A percentile compares a stretch with the other conserved stretches of the same genome.
Evolutionary conservation across 2,888 invertebrate genomes (phyloP).

Genomic region (Phortica okadai): DNA sequence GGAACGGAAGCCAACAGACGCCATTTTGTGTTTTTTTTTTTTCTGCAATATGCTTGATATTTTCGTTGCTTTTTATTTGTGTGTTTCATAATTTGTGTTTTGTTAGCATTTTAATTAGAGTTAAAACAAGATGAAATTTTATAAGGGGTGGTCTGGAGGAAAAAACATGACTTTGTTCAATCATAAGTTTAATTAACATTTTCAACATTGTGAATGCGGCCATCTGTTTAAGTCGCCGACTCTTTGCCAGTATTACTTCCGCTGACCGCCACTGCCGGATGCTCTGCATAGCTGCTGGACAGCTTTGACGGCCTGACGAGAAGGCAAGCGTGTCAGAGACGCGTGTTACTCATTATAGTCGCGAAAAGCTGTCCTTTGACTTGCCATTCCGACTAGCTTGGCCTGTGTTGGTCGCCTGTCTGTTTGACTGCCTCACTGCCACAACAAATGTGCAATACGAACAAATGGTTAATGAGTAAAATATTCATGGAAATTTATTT

Average conservation of each 20-base stretch:
- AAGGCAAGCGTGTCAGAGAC: background rate
- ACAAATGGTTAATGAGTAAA: slow-evolving; percentile 25
- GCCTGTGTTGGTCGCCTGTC: background rate
- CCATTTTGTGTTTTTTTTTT: slow-evolving; percentile 4
- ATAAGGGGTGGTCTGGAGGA: background rate
- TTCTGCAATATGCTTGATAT: background rate
- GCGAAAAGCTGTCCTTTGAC: background rate
- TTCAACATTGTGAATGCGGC: background rate
- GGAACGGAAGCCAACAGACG: background rate
- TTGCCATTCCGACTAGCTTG: background rate
- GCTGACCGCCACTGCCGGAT: background rate
- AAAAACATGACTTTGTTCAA: slow-evolving; percentile 23
- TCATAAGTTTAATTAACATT: slow-evolving; percentile 32
- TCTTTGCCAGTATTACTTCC: background rate
- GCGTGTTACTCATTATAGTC: too few relatives aligned
- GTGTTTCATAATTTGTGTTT: background rate
- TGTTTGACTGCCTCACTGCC: background rate
- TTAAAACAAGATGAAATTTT: background rate
- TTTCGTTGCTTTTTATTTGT: slow-evolving; percentile 5
- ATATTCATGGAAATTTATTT: slow-evolving; percentile 31
- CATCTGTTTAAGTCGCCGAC: background rate
- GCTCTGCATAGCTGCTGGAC: background rate
- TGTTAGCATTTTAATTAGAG: slow-evolving; percentile 23
- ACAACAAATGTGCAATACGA: background rate
- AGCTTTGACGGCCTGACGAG: background rate